Conservation (phyloP, 2,797 vertebrate species). For the Pyrrhura leucotis region DNA sequence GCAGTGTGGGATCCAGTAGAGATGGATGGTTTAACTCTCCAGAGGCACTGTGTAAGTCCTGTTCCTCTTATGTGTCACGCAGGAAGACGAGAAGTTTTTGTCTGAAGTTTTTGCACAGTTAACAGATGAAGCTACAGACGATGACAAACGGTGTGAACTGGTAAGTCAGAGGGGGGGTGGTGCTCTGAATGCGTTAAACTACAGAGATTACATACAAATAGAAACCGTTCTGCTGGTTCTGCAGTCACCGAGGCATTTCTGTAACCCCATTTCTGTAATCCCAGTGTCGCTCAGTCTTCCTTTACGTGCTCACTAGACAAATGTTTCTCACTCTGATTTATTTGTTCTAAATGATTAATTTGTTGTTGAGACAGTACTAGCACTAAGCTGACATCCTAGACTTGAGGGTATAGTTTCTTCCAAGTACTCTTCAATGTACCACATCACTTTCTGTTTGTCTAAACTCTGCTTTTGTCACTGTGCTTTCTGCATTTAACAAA, state of each 20-base stretch:
- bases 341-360: background rate
- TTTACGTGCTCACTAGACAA: background rate
- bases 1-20: background rate
- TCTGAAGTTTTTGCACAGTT: slow-evolving; percentile 99
- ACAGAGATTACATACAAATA: background rate
- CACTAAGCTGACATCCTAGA: background rate
- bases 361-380: background rate
- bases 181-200: background rate
- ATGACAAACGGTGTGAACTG: slow-evolving; percentile 94
- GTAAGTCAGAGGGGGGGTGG: slow-evolving; percentile 74
- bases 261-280: background rate
- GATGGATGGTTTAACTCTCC: background rate
- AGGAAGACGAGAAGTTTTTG: slow-evolving; percentile 99
- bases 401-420: background rate
- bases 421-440: background rate
- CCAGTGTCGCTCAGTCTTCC: background rate
- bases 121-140: slow-evolving; percentile 96
- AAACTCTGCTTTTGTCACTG: background rate
- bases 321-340: background rate
- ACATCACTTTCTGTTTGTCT: background rate
- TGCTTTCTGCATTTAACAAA: background rate
- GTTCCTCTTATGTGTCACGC: slow-evolving; percentile 57
- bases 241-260: background rate
- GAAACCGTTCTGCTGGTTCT: background rate
- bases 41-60: background rate